Evolutionary conservation across 2,888 invertebrate species (phyloP).

Genomic region (Teinopalpus imperialis): DNA sequence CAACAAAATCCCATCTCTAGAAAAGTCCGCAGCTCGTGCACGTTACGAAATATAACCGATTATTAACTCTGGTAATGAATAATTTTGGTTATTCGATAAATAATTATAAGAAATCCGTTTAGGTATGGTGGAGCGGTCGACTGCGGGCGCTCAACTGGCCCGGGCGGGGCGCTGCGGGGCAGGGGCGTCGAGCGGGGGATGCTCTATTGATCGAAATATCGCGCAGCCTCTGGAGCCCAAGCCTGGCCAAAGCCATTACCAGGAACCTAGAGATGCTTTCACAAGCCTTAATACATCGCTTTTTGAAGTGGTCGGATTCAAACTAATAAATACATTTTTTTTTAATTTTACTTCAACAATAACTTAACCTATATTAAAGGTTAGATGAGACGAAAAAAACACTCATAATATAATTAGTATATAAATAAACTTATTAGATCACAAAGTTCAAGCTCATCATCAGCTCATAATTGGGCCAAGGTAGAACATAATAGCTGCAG

Average conservation of each 20-base stretch:
- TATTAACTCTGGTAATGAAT: constrained; percentile 32
- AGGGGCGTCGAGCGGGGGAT: constrained; percentile 37
- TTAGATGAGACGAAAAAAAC: too few species aligned
- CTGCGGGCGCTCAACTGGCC: constrained; percentile 48
- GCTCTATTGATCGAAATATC: constrained; percentile 59
- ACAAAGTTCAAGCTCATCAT: too few species aligned
- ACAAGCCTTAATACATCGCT: constrained; percentile 2
- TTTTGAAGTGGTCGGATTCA: background rate
- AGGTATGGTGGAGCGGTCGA: constrained; percentile 32
- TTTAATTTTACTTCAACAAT: too few species aligned
- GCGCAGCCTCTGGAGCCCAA: constrained; percentile 62
- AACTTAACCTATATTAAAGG: too few species aligned
- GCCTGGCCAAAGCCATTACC: constrained; percentile 21
- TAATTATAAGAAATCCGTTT: constrained; percentile 36
- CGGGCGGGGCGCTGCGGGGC: constrained; percentile 40
- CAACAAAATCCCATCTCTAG: constrained; percentile 58
- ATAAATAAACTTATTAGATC: too few species aligned
- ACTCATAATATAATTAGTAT: too few species aligned
- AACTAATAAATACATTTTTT: too few species aligned
- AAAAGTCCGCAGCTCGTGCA: constrained; percentile 41
- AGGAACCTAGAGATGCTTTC: constrained; percentile 6
- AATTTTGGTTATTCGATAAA: constrained; percentile 32
- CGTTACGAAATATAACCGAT: constrained; percentile 30
- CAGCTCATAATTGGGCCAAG: too few species aligned
- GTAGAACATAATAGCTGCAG: too few species aligned